Percentiles rank a stretch among this genome's conserved stretches.
phyloP scores from a whole-genome alignment of 2,113 vertebrate genomes.

The Pachyramphus minor region DNA sequence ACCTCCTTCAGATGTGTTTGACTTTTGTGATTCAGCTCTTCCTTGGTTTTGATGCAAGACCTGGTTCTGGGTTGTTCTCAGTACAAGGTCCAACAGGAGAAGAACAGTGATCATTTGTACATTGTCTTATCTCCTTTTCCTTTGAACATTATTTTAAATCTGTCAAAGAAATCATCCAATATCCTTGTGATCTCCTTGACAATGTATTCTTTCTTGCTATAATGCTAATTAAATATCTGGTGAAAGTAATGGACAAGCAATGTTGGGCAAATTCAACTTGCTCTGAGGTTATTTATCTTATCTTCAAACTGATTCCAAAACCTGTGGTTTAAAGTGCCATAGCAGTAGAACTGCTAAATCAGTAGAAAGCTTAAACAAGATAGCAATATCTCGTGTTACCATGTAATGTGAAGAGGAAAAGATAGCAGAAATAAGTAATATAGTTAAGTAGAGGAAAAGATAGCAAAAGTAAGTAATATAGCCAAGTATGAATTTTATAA shows the following conservation, averaged over 20 bases:
- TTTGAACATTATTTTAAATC: neutral
- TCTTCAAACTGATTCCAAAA: neutral
- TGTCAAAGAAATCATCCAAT: neutral
- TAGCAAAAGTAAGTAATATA: neutral
- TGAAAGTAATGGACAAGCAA: neutral
- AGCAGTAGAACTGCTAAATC: neutral
- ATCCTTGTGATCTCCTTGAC: neutral
- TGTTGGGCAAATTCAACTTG: neutral
- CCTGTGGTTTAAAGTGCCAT: neutral
- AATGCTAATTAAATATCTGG: neutral
- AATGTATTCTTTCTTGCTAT: neutral
- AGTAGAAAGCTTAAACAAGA: neutral
- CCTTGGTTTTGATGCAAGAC: neutral
- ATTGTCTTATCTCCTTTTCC: neutral
- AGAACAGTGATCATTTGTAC: neutral
- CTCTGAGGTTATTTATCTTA: neutral
- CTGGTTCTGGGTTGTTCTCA: neutral
- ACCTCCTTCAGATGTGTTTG: neutral
- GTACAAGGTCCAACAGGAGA: neutral
- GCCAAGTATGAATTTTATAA: neutral
- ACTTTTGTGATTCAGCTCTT: neutral
- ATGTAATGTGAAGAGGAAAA: neutral
- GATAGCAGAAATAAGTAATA: neutral
- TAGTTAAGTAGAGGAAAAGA: neutral
- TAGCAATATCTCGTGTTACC: neutral